A percentile compares a stretch with the other conserved stretches of the same genome.
Evolutionary conservation across 2,797 vertebrate genomes (phyloP).

Genomic region (Cossypha heuglini): DNA sequence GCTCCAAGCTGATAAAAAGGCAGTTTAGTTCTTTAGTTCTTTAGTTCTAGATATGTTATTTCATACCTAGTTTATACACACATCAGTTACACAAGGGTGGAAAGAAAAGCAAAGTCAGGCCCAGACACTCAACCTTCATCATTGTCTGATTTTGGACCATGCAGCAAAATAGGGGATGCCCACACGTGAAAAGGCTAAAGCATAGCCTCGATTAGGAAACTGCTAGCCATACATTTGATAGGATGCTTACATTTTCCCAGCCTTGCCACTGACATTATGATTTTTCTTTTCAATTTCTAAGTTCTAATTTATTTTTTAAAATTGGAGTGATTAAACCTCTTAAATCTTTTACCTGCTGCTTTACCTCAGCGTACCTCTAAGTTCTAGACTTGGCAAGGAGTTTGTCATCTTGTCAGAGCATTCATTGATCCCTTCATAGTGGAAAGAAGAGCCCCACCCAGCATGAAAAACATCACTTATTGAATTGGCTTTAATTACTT

Average conservation of each 20-base stretch:
- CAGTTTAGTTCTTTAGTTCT: neutral
- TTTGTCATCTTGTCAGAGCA: neutral
- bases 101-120: neutral
- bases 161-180: neutral
- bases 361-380: neutral
- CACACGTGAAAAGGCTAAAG: neutral
- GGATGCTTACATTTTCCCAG: neutral
- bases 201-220: neutral
- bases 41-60: neutral
- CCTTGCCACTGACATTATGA: neutral
- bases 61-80: neutral
- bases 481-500: slow-evolving; percentile 26
- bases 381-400: neutral
- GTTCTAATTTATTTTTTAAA: neutral
- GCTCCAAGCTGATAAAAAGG: neutral
- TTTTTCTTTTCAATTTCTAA: neutral
- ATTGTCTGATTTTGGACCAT: neutral
- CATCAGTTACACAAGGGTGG: neutral
- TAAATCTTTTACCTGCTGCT: neutral
- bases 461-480: neutral
- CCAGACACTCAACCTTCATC: neutral
- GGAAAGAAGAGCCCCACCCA: neutral
- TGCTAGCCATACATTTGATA: neutral
- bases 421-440: slow-evolving; percentile 4
- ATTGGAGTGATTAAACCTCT: neutral